Base-by-base conservation (phyloP, 2,888 invertebrate species). In the Piscicola geometra region DNA sequence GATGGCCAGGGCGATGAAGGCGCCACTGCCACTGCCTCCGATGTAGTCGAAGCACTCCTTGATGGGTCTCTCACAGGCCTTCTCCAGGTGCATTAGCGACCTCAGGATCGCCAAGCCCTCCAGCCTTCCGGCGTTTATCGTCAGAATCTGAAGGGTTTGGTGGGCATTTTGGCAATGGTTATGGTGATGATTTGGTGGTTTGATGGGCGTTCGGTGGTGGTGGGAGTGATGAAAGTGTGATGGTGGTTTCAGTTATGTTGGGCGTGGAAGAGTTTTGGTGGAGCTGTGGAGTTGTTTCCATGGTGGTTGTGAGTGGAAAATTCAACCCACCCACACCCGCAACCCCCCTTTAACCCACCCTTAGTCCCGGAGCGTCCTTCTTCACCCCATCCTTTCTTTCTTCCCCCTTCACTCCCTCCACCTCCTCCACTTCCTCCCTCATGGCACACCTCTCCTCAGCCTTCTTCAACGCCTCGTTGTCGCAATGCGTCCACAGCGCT, bases 1-100 rank as follows among this genome's bases (percentile, higher is more conserved):
- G 15, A 67, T 32, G 15, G 67, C 32, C n/a, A 67, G 67, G 35
- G 67, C 67, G 30, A 67, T 67, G 67, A 35, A 67, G 33, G 67
- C 67, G 3, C 67, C 67, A 35, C 30, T 9, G 2, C 67, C 67
- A 32, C 5, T 30, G 21, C 67, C 67, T 3, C 5, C 67, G 3
- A 67, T 30, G 15, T 9, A 67, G 35, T 67, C 67, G 33, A 67
- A 67, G 67, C 67, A 67, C 15, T 67, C 35, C 28, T 67, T 67
- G 33, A 67, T 2, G 18, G 30, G 35, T n/a, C 30, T 32, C 5
- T n/a, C 33, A 35, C 33, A 35, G 9, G 28, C 33, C 33, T 67
- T 3, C 30, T 67, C 28, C 33, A 67, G 3, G 28, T 32, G 21
- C 21, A 35, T 32, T n/a, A 67, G 33, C 3, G 3, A 5, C 30